Conservation (phyloP, 2,888 invertebrate genomes). For the Campopleginae sp. region DNA sequence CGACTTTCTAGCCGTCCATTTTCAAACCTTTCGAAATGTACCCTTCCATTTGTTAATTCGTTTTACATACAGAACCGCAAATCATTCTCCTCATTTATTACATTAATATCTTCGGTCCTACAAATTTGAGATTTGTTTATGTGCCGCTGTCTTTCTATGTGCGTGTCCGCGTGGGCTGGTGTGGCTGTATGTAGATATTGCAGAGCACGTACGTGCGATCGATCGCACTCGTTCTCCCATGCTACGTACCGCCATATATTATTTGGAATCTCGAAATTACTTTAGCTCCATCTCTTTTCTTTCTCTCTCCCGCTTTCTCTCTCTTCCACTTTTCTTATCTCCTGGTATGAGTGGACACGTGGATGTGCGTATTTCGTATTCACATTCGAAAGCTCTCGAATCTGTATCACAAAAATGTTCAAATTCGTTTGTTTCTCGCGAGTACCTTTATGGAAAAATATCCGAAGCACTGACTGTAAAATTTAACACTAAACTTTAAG, state of each 20-base stretch:
- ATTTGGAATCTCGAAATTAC: slow-evolving; percentile 73
- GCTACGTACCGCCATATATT: slow-evolving; percentile 68
- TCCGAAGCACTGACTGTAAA: not conserved
- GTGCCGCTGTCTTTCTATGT: not conserved
- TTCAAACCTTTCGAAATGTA: slow-evolving; percentile 11
- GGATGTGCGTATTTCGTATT: not conserved
- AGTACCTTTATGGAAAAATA: slow-evolving; percentile 23
- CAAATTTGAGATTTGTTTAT: slow-evolving; percentile 7
- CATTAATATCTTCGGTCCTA: not conserved
- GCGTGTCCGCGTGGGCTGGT: too few relatives aligned
- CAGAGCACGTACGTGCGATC: slow-evolving; percentile 60
- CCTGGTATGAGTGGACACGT: not conserved
- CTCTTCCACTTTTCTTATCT: slow-evolving; percentile 29
- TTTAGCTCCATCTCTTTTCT: slow-evolving; percentile 56
- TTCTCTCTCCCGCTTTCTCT: slow-evolving; percentile 24
- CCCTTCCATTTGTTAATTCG: not conserved
- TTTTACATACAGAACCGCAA: slow-evolving; percentile 1
- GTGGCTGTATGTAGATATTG: not conserved
- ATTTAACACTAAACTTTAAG: not conserved
- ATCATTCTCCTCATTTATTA: slow-evolving; percentile 18
- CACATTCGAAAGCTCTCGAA: slow-evolving; percentile 12
- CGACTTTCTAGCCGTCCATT: not conserved
- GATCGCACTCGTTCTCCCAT: slow-evolving; percentile 56
- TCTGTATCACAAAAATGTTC: not conserved
- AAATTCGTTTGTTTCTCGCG: slow-evolving; percentile 12